These are phyloP conservation scores for Scytalopus superciliaris DNA, from an alignment of 2,113 vertebrate genomes.

Conservation along the genomic window DNA sequence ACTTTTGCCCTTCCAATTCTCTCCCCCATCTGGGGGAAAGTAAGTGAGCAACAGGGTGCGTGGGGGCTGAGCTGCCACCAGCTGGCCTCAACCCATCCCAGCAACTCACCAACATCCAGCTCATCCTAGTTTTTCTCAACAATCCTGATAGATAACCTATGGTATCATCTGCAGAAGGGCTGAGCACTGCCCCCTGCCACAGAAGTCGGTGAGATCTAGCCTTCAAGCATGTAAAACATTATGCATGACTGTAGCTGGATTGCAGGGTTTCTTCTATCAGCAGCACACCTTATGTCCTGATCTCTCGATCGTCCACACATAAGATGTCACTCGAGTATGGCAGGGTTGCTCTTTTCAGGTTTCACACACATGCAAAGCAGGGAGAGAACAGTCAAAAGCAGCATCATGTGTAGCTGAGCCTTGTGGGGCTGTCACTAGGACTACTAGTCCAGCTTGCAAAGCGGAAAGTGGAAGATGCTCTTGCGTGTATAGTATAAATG, in stretches of 20 bases:
- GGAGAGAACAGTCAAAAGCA: not conserved
- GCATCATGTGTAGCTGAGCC: not conserved
- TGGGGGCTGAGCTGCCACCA: not conserved
- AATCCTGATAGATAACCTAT: not conserved
- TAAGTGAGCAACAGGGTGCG: not conserved
- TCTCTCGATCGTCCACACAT: accelerated
- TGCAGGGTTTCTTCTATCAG: not conserved
- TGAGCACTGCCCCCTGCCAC: not conserved
- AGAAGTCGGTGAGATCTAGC: not conserved
- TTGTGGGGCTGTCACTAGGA: not conserved
- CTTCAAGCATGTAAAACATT: not conserved
- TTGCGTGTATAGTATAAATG: not conserved
- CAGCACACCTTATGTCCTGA: not conserved
- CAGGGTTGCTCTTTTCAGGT: not conserved
- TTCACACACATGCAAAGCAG: not conserved
- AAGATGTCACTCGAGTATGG: not conserved
- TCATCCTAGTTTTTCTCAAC: not conserved
- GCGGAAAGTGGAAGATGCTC: not conserved
- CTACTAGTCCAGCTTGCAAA: not conserved
- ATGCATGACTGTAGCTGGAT: not conserved
- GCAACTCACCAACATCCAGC: not conserved
- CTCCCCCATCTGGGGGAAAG: accelerated
- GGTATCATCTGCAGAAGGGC: not conserved
- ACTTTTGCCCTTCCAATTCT: not conserved
- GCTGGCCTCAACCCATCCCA: not conserved